phyloP scores from a whole-genome alignment of 37 sponge, comb jelly and placozoan genomes.

The Cladorhizidae sp. region DNA sequence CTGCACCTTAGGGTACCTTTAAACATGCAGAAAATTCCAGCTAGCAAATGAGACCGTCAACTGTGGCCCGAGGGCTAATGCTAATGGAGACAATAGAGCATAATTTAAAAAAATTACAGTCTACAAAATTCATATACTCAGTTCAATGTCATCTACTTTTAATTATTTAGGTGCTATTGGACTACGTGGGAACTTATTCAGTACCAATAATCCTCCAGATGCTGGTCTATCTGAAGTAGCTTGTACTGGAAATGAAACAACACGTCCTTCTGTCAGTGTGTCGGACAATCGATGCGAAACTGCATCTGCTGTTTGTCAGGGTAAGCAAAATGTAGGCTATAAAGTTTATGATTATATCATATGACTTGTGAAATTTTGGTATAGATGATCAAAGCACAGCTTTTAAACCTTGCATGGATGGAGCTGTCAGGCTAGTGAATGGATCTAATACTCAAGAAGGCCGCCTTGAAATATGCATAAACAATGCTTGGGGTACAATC shows the following conservation, averaged over 20 bases:
- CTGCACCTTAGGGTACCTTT: too few species aligned
- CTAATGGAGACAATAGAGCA: too few species aligned
- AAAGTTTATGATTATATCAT: neutral
- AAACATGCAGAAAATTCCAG: too few species aligned
- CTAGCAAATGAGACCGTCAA: too few species aligned
- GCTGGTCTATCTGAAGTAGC: conserved; percentile 6
- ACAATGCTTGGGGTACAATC: conserved; percentile 54
- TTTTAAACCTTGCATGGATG: conserved; percentile 8
- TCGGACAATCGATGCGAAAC: conserved; percentile 1
- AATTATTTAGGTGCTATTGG: conserved; percentile 13
- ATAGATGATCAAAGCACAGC: neutral
- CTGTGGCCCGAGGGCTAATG: too few species aligned
- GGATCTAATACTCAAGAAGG: conserved; percentile 24
- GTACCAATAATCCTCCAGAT: neutral
- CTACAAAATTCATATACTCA: too few species aligned
- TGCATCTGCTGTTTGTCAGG: conserved; percentile 36
- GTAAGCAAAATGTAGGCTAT: neutral
- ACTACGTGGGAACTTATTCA: conserved; percentile 5
- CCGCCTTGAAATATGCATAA: conserved; percentile 50
- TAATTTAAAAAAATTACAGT: too few species aligned
- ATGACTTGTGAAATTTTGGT: neutral
- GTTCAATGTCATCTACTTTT: neutral
- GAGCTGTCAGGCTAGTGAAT: conserved; percentile 20
- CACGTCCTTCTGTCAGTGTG: neutral
- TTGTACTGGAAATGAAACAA: conserved; percentile 36